Base-by-base conservation (phyloP, 2,888 invertebrate genomes). In the Himalopsyche anomala region DNA sequence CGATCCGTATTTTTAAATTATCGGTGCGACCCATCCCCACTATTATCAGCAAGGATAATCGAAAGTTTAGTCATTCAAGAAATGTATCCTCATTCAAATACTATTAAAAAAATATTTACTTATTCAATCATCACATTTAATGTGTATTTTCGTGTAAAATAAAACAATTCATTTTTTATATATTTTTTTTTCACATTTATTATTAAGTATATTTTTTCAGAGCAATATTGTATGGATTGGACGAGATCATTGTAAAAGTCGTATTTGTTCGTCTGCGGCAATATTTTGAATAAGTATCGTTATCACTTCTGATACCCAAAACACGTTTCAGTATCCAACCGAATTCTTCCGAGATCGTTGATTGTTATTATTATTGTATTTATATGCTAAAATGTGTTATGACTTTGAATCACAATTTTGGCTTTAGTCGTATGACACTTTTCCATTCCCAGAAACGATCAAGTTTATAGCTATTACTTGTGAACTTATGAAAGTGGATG, bases 281-380 rank as follows among this genome's bases (percentile, higher is more conserved):
- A 5, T 38, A 36, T 74, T 74, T 74, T 74, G 36, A 74, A 74
- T 74, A n/a, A 62, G 62, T 62, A 62, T 28, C 12, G 19, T 74
- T 74, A 19, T 36, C 12, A 15, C 36, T 36, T 74, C 38, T 12
- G 62, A 19, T 74, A 74, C 74, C 74, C 9, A 36, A 36, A 74
- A 74, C 74, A 74, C 74, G 74, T 74, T 74, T 74, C 28, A 74
- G 36, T 38, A 74, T 36, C 38, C 4, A 12, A 74, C 38, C 74
- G 74, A 36, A 15, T 74, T 74, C 36, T 74, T 74, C 38, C 74
- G 36, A 74, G 74, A 74, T 19, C 74, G 19, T 74, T 74, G 74
- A 74, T 74, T 74, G 74, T 74, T 74, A 74, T 74, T 74, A 74
- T 74, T 36, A 74, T 74, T 36, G 74, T 19, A 74, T 74, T 38